Percentiles rank a stretch among this genome's conserved stretches.
Conservation (phyloP, 2,797 vertebrate genomes). For the Lithobates pipiens region DNA sequence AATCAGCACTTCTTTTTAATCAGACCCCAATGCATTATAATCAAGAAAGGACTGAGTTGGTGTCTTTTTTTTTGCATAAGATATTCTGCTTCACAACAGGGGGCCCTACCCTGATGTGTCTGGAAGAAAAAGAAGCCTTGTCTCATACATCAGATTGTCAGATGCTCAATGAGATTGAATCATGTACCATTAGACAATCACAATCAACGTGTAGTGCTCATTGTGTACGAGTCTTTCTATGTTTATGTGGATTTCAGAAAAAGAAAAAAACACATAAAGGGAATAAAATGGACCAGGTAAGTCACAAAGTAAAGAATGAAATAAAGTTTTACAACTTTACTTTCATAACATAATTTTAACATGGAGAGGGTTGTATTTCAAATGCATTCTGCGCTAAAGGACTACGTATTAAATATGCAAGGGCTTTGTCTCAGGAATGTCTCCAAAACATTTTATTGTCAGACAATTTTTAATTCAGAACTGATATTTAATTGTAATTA, state of each 20-base stretch:
- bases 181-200: conserved; percentile 73
- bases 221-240: conserved; percentile 70
- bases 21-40: conserved; percentile 73
- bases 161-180: conserved; percentile 78
- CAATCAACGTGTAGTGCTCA: conserved; percentile 75
- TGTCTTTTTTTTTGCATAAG: conserved; percentile 80
- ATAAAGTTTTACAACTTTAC: not conserved
- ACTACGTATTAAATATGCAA: not conserved
- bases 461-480: not conserved
- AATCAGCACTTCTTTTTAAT: conserved; percentile 65
- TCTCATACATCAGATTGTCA: conserved; percentile 77
- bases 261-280: conserved; percentile 41
- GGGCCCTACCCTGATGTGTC: conserved; percentile 76
- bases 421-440: not conserved
- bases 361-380: not conserved
- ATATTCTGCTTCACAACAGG: conserved; percentile 80
- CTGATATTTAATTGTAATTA: not conserved
- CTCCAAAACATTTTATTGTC: no score
- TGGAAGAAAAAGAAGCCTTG: conserved; percentile 77
- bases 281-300: conserved; percentile 60
- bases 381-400: not conserved
- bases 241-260: conserved; percentile 70
- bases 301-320: conserved; percentile 37
- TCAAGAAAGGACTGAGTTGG: conserved; percentile 72
- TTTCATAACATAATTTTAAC: not conserved